Evolutionary conservation across 2,113 vertebrate genomes (phyloP), one percentile per base, ranked within the genome.

Genomic region (Platichthys stellatus): DNA sequence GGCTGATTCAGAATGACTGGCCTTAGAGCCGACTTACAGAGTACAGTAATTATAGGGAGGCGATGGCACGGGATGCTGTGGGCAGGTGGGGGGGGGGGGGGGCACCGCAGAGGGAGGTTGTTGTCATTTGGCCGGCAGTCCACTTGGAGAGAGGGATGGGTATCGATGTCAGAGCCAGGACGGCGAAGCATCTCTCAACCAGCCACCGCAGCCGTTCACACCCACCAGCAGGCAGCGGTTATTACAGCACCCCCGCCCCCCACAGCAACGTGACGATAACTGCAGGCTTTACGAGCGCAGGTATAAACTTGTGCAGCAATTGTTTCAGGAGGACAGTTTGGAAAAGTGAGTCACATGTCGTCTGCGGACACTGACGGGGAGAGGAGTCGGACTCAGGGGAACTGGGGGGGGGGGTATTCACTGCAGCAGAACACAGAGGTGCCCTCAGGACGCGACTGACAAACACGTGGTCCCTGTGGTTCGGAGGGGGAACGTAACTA

Each of bases 1-100:
- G 49, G 58, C 85, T 85, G 84, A 90, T 89, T 92, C 86, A 87
- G 85, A 90, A 86, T 82, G 85, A 88, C 85, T 91, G 80, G 75
- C 90, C 86, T 85, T 90, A 89, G 93, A 90, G 82, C 89, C 78
- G 69, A 90, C 86, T 75, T 88, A 75, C 67, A 77, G 57, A 82
- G 58, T 85, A 89, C 64, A 80, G 80, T 84, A 83, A 92, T 94
- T 90, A 92, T 84, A 73, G 40, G 2, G 40, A 79, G 73, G 54
- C 58, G 76, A 78, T 70, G 68, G 69, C 63, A 69, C 17, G 63
- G 69, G 81, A 47, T 53, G 66, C 67, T 71, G 51, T 72, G 64
- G 58, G 72, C 73, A 70, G 66, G 70, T 66, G 67, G 59, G 31
- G 69, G 72, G 67, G 59, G 31, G 69, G 72, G 79, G 72, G 77